Base-by-base conservation (phyloP, 2,113 vertebrate genomes). In the Neolamprologus brichardi region DNA sequence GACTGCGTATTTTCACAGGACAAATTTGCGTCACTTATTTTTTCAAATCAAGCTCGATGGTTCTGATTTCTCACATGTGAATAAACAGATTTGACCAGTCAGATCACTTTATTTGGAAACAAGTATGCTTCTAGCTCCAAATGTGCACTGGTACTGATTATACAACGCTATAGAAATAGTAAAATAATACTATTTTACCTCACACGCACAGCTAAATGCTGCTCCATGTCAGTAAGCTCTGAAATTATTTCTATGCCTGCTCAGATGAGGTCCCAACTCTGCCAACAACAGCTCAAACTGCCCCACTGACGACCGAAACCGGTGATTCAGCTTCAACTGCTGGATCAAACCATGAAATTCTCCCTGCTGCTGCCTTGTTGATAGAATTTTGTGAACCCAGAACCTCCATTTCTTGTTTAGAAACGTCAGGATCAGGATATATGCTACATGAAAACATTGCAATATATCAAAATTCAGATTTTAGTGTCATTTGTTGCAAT, bases 201-300 rank as follows among this genome's bases (percentile, higher is more conserved):
- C 60, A 12, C 60, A n/a, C 0, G 17, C 60, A 64, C 60, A 64
- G 4, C 17, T 64, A 34, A n/a, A 34, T 64, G 60, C 30, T 64
- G 30, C 60, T 64, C 60, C 60, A 64, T n/a, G 17, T 5, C 60
- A 34, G 60, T 34, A 34, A 64, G 30, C 2, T 64, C 30, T 34
- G 17, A 64, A 34, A 34, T 64, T n/a, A 34, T 64, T 64, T 7
- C 60, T 64, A 64, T 34, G 30, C 60, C 17, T 64, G 60, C 17
- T 64, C 30, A 64, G 60, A 12, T 34, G 30, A 62, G 30, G 58
- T 34, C 30, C 17, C 58, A 32, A 32, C 28, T 60, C 56, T 60
- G 56, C 56, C 56, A 62, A 32, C 54, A 58, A 58, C 58, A 32
- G 15, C 58, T 62, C 58, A 62, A 62, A 32, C 58, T 62, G 58